phyloP scores from a whole-genome alignment of 2,113 vertebrate genomes.

The Esox niger region DNA sequence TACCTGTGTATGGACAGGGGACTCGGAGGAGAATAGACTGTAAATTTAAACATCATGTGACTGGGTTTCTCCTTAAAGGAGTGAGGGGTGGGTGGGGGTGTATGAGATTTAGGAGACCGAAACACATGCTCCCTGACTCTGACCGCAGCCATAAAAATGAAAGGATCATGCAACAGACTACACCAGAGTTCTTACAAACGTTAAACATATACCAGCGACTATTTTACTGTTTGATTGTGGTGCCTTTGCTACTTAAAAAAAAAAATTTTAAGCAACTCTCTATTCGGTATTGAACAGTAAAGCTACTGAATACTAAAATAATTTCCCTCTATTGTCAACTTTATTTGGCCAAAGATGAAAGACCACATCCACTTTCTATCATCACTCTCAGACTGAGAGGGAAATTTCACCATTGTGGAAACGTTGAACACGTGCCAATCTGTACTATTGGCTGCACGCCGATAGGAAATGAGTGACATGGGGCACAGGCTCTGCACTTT shows the following conservation, averaged over 20 bases:
- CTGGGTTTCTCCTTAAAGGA: slow-evolving; percentile 28
- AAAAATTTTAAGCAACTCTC: slow-evolving; percentile 49
- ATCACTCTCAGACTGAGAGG: background rate
- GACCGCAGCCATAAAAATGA: slow-evolving; percentile 48
- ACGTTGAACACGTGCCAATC: background rate
- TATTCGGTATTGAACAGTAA: slow-evolving; percentile 48
- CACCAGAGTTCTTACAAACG: slow-evolving; percentile 30
- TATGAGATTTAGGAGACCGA: slow-evolving; percentile 36
- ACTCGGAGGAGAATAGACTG: slow-evolving; percentile 8
- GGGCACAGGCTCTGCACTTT: too few relatives aligned
- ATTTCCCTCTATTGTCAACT: slow-evolving; percentile 38
- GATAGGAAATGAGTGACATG: too few relatives aligned
- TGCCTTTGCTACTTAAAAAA: slow-evolving; percentile 23
- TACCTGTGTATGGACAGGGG: slow-evolving; percentile 9
- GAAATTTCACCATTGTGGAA: background rate
- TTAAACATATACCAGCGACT: slow-evolving; percentile 53
- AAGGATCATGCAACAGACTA: slow-evolving; percentile 36
- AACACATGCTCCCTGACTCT: slow-evolving; percentile 35
- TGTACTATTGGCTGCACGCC: too few relatives aligned
- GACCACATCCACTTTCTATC: slow-evolving; percentile 11
- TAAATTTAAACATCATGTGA: slow-evolving; percentile 54
- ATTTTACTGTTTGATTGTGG: slow-evolving; percentile 29
- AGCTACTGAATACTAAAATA: slow-evolving; percentile 46
- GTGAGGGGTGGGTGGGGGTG: slow-evolving; percentile 18
- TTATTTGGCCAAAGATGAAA: slow-evolving; percentile 21